Conservation (phyloP, 2,797 vertebrate genomes). For the Characodon lateralis region DNA sequence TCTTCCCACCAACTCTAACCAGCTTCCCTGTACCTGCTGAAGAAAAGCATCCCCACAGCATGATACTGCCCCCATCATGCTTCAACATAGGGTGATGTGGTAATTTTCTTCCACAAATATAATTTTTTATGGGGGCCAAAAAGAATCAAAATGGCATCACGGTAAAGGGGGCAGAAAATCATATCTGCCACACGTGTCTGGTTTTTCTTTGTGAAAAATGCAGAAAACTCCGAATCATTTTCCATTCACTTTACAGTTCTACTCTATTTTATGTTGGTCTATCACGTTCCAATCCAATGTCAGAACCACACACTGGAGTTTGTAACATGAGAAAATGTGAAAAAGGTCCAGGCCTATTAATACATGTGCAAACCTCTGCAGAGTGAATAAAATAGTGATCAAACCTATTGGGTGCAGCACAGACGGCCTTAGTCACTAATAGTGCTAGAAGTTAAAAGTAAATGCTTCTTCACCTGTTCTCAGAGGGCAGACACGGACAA, state of each 20-base stretch:
- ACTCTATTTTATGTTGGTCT: background rate
- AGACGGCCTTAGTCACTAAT: background rate
- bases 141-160: too few species aligned
- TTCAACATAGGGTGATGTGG: too few species aligned
- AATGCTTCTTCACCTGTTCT: background rate
- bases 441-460: background rate
- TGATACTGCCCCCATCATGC: too few species aligned
- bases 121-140: too few species aligned
- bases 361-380: background rate
- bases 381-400: background rate
- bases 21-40: too few species aligned
- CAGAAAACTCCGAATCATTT: background rate
- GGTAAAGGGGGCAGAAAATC: too few species aligned
- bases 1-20: too few species aligned
- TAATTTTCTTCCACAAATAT: too few species aligned
- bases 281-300: background rate
- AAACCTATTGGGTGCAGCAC: background rate
- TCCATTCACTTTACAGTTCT: background rate
- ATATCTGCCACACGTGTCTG: too few species aligned
- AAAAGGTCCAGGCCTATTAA: background rate
- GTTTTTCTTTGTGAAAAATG: background rate
- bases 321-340: too few species aligned
- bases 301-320: too few species aligned
- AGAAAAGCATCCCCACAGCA: too few species aligned
- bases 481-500: slow-evolving; percentile 76